Evolutionary conservation across 2,113 vertebrate genomes (phyloP).

Genomic region (Saguinus midas): DNA sequence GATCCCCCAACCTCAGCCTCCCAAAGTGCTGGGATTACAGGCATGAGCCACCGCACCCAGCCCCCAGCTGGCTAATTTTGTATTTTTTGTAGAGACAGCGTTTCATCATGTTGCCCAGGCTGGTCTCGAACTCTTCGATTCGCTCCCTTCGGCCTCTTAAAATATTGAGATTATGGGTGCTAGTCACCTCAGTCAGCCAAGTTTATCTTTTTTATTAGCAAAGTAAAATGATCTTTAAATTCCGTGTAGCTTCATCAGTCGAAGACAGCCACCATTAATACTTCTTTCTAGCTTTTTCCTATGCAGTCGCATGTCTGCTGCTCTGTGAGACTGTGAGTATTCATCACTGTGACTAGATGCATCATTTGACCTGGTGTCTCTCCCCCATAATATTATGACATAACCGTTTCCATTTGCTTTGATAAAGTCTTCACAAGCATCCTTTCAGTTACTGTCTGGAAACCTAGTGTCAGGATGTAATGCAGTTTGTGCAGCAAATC

Average conservation of each 20-base stretch:
- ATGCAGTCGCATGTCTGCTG: not conserved
- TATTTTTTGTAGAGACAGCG: too few relatives aligned
- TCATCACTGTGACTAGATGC: not conserved
- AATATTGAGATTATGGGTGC: too few relatives aligned
- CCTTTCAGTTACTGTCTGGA: not conserved
- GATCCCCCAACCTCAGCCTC: too few relatives aligned
- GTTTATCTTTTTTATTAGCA: not conserved
- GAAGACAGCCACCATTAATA: not conserved
- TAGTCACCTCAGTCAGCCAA: not conserved
- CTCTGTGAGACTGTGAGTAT: not conserved
- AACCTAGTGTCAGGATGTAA: not conserved
- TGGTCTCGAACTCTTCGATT: too few relatives aligned
- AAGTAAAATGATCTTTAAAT: not conserved
- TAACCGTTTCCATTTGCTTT: conserved; percentile 6
- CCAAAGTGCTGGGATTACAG: too few relatives aligned
- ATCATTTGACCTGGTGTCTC: not conserved
- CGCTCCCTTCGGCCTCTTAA: too few relatives aligned
- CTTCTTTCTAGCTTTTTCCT: not conserved
- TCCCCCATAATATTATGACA: not conserved
- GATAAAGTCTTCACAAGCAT: conserved; percentile 21
- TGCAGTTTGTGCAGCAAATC: not conserved
- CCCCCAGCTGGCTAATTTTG: too few relatives aligned
- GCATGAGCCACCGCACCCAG: too few relatives aligned
- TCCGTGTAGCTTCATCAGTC: not conserved
- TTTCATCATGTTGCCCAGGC: too few relatives aligned